Evolutionary conservation across 1,140 invertebrate species (phyloP), one percentile per base, ranked within the genome.

Genomic region (Drosophila albomicans): DNA sequence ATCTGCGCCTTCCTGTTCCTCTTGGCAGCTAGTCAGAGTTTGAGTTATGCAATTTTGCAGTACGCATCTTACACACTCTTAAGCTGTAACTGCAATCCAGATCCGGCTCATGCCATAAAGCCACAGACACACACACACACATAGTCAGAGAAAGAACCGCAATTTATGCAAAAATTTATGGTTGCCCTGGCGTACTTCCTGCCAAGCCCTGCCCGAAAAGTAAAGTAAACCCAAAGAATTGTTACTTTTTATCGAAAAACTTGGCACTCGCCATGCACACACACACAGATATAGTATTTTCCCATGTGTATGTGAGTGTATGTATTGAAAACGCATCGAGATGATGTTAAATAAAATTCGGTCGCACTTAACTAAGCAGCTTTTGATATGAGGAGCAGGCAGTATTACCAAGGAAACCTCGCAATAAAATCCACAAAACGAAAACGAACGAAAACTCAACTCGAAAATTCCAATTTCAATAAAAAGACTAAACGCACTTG

Each of bases 131-230:
- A 64, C n/a, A 52, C 11, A 43, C n/a, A 48, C n/a, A 30, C 25
- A 8, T 6, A 7, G n/a, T 15, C 30, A 63, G 75, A 76, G 15
- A 25, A 62, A 66, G 67, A 80, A 59, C 64, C 80, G 78, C 74
- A 84, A 87, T 88, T 87, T 87, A 87, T 87, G 82, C 84, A 87
- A 79, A 87, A 87, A 87, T 87, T 80, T 87, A 87, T 88, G 57
- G 84, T 77, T 66, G 62, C 48, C 69, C 70, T 66, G 69, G 66
- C 68, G 68, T 66, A 87, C 82, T 88, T 87, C 84, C 82, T 88
- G 46, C 35, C n/a, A 54, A 49, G 11, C 25, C 41, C 41, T 28
- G 11, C 15, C 48, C 48, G 3, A 20, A 62, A 48, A 61, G n/a
- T 57, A 63, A 49, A 51, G 16, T 48, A 62, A 73, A 16, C 74